Evolutionary conservation across 2,113 vertebrate species (phyloP).

Genomic region (Struthidea cinerea): DNA sequence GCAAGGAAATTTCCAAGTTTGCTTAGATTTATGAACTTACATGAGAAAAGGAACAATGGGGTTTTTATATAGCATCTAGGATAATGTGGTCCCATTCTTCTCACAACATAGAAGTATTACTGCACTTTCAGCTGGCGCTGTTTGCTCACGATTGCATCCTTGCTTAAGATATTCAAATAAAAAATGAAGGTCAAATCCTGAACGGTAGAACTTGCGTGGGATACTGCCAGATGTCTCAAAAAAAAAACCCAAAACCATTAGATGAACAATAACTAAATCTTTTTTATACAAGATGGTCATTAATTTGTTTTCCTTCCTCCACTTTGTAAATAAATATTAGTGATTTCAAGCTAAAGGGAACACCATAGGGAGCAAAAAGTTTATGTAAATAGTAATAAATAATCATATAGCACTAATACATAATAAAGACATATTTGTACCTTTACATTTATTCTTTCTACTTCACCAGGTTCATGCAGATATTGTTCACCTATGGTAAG

Average conservation of each 20-base stretch:
- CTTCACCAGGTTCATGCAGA: slow-evolving; percentile 70
- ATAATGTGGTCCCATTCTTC: not conserved
- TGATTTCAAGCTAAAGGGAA: not conserved
- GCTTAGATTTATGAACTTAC: not conserved
- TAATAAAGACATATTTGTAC: slow-evolving; percentile 60
- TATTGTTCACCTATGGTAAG: slow-evolving; percentile 80
- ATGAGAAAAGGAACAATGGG: not conserved
- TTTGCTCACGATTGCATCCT: not conserved
- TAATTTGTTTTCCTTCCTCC: not conserved
- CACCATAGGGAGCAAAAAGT: not conserved
- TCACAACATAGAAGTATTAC: not conserved
- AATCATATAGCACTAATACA: not conserved
- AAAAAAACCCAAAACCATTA: not conserved
- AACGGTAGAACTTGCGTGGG: not conserved
- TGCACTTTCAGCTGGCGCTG: not conserved
- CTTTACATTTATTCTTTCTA: slow-evolving; percentile 68
- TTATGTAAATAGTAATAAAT: not conserved
- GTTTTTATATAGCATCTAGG: not conserved
- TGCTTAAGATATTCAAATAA: not conserved
- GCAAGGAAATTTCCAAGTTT: not conserved
- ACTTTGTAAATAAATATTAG: not conserved
- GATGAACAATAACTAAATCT: not conserved
- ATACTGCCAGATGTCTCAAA: not conserved
- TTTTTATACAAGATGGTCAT: not conserved
- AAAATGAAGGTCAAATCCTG: not conserved